A percentile compares a stretch with the other conserved stretches of the same genome.
Evolutionary conservation across 1,140 invertebrate species (phyloP).

Genomic region (Drosophila biarmipes): DNA sequence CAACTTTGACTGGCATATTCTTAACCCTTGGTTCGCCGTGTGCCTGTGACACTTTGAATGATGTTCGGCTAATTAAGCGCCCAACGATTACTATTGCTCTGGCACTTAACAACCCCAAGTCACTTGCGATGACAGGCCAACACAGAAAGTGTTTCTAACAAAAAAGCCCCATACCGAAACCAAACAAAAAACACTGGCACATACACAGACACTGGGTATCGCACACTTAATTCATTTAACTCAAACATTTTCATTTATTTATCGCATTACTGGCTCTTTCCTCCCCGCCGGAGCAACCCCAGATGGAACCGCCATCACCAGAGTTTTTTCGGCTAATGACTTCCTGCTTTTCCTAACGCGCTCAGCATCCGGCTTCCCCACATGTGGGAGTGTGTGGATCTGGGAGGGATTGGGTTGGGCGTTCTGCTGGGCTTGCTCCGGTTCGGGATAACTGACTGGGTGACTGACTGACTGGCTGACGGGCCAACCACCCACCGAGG

Average conservation of each 20-base stretch:
- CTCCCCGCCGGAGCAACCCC: slow-evolving; percentile 23
- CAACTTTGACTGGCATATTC: slow-evolving; percentile 12
- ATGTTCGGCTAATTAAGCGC: slow-evolving; percentile 74
- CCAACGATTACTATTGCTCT: slow-evolving; percentile 48
- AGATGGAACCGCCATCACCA: slow-evolving; percentile 47
- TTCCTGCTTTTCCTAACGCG: slow-evolving; percentile 77
- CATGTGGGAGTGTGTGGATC: slow-evolving; percentile 26
- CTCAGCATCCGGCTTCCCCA: slow-evolving; percentile 57
- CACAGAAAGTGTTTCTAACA: slow-evolving; percentile 80
- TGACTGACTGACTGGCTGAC: slow-evolving; percentile 46
- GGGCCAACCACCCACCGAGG: slow-evolving; percentile 13
- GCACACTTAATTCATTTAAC: slow-evolving; percentile 81
- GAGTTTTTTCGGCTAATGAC: slow-evolving; percentile 72
- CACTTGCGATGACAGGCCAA: slow-evolving; percentile 71
- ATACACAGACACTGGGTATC: slow-evolving; percentile 49
- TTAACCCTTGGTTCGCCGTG: slow-evolving; percentile 44
- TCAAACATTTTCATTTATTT: slow-evolving; percentile 83
- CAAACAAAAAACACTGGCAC: slow-evolving; percentile 4
- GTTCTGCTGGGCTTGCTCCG: not conserved
- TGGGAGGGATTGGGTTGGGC: slow-evolving; percentile 8
- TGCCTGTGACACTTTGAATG: slow-evolving; percentile 69
- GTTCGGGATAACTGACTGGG: slow-evolving; percentile 11
- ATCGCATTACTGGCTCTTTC: slow-evolving; percentile 69
- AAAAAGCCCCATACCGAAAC: slow-evolving; percentile 31
- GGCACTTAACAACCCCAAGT: slow-evolving; percentile 61